A percentile compares a stretch with the other conserved stretches of the same genome.
These are phyloP conservation scores for Zaprionus camerounensis DNA, from an alignment of 1,140 invertebrate genomes.

Conservation along the genomic window DNA sequence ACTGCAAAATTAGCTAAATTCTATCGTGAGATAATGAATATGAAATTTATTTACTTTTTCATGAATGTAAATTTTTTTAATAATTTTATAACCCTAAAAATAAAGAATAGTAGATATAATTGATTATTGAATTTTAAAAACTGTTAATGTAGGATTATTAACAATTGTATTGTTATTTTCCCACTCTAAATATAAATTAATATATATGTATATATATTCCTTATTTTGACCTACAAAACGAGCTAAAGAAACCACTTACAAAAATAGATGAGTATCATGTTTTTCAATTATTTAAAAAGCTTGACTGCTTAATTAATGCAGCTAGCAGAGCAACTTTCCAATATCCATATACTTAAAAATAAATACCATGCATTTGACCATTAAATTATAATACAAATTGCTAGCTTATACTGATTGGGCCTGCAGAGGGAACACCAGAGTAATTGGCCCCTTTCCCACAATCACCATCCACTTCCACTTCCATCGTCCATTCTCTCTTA, in stretches of 20 bases:
- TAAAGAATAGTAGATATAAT: too few relatives aligned
- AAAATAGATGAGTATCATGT: conserved; percentile 1
- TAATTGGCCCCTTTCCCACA: not conserved
- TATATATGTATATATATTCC: not conserved
- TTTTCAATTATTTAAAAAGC: conserved; percentile 77
- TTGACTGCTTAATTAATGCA: conserved; percentile 58
- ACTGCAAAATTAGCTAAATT: too few relatives aligned
- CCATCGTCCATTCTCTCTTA: conserved; percentile 8
- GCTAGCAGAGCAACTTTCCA: conserved; percentile 48
- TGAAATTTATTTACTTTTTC: too few relatives aligned
- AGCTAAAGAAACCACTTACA: not conserved
- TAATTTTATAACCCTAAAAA: too few relatives aligned
- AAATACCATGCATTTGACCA: conserved; percentile 60
- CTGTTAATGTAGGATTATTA: too few relatives aligned
- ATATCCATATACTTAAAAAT: conserved; percentile 48
- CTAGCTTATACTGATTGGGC: conserved; percentile 49
- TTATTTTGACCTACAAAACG: not conserved
- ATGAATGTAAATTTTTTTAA: too few relatives aligned
- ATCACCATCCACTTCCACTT: not conserved
- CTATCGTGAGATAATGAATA: too few relatives aligned
- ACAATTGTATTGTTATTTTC: too few relatives aligned
- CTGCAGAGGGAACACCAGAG: conserved; percentile 4
- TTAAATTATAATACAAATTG: conserved; percentile 78
- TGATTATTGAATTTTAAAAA: too few relatives aligned
- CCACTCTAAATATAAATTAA: too few relatives aligned